These are phyloP conservation scores for Heliconius sara DNA, from an alignment of 2,888 invertebrate genomes.

Conservation along the genomic window DNA sequence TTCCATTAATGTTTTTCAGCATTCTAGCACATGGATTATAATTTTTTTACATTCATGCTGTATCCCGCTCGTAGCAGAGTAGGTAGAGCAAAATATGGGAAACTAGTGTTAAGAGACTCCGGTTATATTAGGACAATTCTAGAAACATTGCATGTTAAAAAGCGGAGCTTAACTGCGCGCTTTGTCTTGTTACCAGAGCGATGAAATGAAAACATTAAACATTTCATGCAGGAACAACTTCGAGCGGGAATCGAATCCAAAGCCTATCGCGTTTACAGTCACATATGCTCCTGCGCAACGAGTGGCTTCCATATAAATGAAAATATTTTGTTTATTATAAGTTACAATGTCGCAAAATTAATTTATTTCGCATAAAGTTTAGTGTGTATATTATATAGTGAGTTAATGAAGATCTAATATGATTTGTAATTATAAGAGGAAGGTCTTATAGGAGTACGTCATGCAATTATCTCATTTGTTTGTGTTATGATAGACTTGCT, in stretches of 20 bases:
- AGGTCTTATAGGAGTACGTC: conserved; percentile 35
- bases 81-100: too few species aligned
- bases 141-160: too few species aligned
- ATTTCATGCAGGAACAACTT: too few species aligned
- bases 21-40: background rate
- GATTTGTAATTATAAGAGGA: conserved; percentile 38
- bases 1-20: background rate
- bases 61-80: too few species aligned
- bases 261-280: too few species aligned
- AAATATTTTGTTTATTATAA: background rate
- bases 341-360: background rate
- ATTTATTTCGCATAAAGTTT: background rate
- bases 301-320: background rate
- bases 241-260: too few species aligned
- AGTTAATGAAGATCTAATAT: conserved; percentile 38
- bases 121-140: background rate
- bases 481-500: conserved; percentile 25
- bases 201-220: too few species aligned
- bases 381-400: conserved; percentile 16
- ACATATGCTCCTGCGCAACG: background rate
- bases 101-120: too few species aligned
- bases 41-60: too few species aligned
- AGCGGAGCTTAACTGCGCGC: too few species aligned
- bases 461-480: conserved; percentile 44
- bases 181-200: too few species aligned